A percentile compares a stretch with the other conserved stretches of the same genome.
Evolutionary conservation across 1,140 invertebrate genomes (phyloP).

Genomic region (Anadara kagoshimensis): DNA sequence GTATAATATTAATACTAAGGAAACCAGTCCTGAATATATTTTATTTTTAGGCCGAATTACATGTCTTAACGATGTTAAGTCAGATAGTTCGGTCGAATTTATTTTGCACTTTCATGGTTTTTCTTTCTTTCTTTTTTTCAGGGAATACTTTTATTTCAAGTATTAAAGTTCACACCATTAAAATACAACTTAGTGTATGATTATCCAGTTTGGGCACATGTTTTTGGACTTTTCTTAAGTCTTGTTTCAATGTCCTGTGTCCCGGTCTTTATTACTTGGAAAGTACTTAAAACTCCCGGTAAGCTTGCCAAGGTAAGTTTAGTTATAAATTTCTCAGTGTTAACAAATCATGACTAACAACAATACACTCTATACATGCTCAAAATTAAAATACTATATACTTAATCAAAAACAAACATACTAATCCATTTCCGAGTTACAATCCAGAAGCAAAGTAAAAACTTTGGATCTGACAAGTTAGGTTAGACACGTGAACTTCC

Average conservation of each 20-base stretch:
- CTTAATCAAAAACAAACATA: too few species aligned
- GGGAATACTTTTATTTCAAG: constrained; percentile 47
- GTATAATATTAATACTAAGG: too few species aligned
- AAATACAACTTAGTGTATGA: constrained; percentile 49
- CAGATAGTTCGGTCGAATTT: background rate
- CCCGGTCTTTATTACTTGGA: constrained; percentile 16
- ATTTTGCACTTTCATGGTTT: background rate
- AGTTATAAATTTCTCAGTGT: background rate
- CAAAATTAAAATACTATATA: too few species aligned
- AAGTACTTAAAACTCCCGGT: constrained; percentile 5
- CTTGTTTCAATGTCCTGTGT: constrained; percentile 37
- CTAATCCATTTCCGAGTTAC: too few species aligned
- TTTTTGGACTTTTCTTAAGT: constrained; percentile 35
- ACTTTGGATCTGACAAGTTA: too few species aligned
- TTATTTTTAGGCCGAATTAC: too few species aligned
- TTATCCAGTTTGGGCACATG: constrained; percentile 42
- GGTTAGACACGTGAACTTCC: too few species aligned
- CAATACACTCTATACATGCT: too few species aligned
- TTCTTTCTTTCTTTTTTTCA: constrained; percentile 30
- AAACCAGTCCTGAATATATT: too few species aligned
- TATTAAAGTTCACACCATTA: constrained; percentile 37
- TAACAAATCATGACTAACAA: too few species aligned
- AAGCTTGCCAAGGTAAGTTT: constrained; percentile 13
- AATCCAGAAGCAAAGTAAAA: too few species aligned
- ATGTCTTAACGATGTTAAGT: too few species aligned